A percentile compares a stretch with the other conserved stretches of the same genome.
phyloP scores from a whole-genome alignment of 2,888 invertebrate genomes.

The Caenorhabditis sinica region DNA sequence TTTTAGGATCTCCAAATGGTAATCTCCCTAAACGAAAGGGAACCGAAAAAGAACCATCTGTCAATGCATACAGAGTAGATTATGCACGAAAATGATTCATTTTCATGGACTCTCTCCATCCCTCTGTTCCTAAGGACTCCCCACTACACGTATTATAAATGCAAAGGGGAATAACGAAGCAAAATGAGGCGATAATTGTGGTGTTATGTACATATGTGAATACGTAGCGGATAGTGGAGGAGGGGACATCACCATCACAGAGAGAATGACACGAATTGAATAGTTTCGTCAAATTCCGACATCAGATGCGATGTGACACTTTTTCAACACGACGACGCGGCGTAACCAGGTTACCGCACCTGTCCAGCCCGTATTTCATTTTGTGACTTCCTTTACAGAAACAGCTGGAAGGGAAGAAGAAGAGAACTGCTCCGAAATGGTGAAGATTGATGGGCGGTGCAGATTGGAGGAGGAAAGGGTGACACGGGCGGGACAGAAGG shows the following conservation, averaged over 20 bases:
- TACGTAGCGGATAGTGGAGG: neutral
- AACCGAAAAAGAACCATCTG: slow-evolving; percentile 55
- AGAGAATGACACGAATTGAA: slow-evolving; percentile 5
- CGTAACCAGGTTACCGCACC: slow-evolving; percentile 54
- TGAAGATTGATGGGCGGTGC: slow-evolving; percentile 55
- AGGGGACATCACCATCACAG: neutral
- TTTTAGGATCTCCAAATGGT: neutral
- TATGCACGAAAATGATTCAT: slow-evolving; percentile 55
- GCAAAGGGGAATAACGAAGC: slow-evolving; percentile 27
- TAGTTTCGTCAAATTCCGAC: slow-evolving; percentile 53
- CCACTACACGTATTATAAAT: slow-evolving; percentile 43
- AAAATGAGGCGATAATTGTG: slow-evolving; percentile 62
- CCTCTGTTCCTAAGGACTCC: too few relatives aligned
- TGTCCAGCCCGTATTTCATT: slow-evolving; percentile 35
- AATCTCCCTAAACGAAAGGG: neutral
- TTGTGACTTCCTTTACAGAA: slow-evolving; percentile 28
- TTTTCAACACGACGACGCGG: neutral
- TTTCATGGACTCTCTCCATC: slow-evolving; percentile 17
- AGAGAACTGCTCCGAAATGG: slow-evolving; percentile 12
- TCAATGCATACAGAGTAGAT: slow-evolving; percentile 48
- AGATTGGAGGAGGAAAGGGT: slow-evolving; percentile 11
- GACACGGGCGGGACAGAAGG: slow-evolving; percentile 19
- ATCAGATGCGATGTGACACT: slow-evolving; percentile 51
- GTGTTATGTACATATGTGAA: slow-evolving; percentile 55
- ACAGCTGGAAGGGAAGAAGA: slow-evolving; percentile 46